phyloP scores from a whole-genome alignment of 1,140 invertebrate species.

The Elysia chlorotica region DNA sequence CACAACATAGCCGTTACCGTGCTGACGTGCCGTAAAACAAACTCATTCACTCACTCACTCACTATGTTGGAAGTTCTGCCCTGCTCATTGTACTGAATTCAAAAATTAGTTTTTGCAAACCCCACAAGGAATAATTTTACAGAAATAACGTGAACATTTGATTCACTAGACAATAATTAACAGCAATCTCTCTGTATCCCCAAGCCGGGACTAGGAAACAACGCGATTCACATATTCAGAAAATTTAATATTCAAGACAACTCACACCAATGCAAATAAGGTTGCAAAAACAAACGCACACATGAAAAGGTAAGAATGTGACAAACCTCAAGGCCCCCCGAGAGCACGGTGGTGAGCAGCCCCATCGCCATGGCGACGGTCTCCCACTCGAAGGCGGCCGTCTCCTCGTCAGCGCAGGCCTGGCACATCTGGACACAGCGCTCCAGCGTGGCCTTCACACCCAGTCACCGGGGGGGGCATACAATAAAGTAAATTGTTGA shows the following conservation, averaged over 20 bases:
- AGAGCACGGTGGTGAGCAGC: slow-evolving; percentile 48
- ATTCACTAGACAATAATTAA: background rate
- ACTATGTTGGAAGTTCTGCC: background rate
- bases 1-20: too few relatives aligned
- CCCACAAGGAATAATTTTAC: background rate
- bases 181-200: background rate
- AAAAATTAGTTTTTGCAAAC: background rate
- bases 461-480: too few relatives aligned
- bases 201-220: too few relatives aligned
- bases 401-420: slow-evolving; percentile 34
- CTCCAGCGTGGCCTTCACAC: slow-evolving; percentile 43
- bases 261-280: background rate
- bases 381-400: slow-evolving; percentile 52
- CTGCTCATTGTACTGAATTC: too few relatives aligned
- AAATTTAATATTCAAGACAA: background rate
- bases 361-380: slow-evolving; percentile 59
- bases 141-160: background rate
- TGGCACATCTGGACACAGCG: slow-evolving; percentile 45
- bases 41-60: background rate
- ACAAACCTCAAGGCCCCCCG: slow-evolving; percentile 10
- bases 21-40: too few relatives aligned
- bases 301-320: too few relatives aligned
- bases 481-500: too few relatives aligned
- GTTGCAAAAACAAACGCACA: background rate
- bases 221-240: background rate